Evolutionary conservation across 2,888 invertebrate species (phyloP).

Genomic region (Philereme transversata): DNA sequence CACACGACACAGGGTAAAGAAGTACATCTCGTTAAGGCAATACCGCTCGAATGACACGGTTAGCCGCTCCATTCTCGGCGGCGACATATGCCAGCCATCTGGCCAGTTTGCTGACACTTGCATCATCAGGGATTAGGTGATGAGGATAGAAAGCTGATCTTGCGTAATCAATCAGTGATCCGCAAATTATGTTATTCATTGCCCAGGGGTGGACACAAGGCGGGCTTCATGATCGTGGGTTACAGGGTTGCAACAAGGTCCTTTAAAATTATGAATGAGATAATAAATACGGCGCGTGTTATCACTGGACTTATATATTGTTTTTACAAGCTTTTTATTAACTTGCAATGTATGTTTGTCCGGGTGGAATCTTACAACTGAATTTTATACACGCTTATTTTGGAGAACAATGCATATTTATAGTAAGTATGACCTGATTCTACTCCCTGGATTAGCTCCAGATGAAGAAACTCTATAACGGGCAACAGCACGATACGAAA

Average conservation of each 20-base stretch:
- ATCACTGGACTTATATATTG: no score
- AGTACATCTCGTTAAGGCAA: constrained; percentile 33
- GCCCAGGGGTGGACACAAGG: not conserved
- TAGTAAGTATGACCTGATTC: no score
- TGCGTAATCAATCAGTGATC: not conserved
- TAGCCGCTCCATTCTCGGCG: constrained; percentile 43
- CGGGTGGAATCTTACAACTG: no score
- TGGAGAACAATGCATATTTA: no score
- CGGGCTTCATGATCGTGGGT: not conserved
- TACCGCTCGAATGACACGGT: constrained; percentile 36
- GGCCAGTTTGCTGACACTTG: constrained; percentile 29
- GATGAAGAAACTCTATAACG: no score
- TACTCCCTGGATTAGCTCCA: no score
- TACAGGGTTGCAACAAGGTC: not conserved
- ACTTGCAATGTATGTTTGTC: no score
- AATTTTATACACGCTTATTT: no score
- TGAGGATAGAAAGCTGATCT: constrained; percentile 20
- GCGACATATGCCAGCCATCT: constrained; percentile 47
- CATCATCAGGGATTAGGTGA: constrained; percentile 24
- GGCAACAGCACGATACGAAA: no score
- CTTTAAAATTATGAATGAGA: not conserved
- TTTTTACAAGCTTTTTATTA: no score
- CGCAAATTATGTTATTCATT: not conserved
- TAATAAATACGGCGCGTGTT: not conserved
- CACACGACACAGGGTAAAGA: constrained; percentile 14